phyloP scores from a whole-genome alignment of 2,797 vertebrate species.

The Coluber constrictor region DNA sequence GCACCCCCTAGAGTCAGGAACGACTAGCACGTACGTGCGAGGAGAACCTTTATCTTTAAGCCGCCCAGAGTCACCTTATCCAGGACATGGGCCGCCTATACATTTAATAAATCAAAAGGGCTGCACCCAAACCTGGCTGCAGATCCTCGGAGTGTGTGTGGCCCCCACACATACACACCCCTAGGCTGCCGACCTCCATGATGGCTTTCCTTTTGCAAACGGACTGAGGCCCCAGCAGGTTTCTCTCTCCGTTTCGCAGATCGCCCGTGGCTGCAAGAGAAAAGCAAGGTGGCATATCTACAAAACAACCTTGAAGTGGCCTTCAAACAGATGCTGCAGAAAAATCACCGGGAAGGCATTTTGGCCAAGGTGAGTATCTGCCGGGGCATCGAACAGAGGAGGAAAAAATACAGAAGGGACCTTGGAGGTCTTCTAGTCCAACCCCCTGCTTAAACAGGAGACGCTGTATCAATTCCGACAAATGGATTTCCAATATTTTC shows the following conservation, averaged over 20 bases:
- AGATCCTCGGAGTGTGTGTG: not conserved
- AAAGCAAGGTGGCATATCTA: slow-evolving; percentile 79
- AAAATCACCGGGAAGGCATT: slow-evolving; percentile 81
- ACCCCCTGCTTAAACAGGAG: too few species aligned
- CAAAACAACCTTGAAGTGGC: slow-evolving; percentile 81
- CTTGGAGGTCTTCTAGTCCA: too few species aligned
- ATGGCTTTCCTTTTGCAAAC: not conserved
- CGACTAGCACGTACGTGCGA: too few species aligned
- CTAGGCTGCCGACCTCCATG: not conserved
- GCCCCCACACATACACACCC: too few species aligned
- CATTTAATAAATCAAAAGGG: not conserved
- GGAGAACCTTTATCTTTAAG: too few species aligned
- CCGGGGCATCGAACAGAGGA: not conserved
- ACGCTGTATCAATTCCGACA: too few species aligned
- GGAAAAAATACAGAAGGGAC: too few species aligned
- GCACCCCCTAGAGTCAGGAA: too few species aligned
- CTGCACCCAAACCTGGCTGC: not conserved
- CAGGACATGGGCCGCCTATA: too few species aligned
- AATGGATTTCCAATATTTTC: too few species aligned
- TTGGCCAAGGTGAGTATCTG: slow-evolving; percentile 78
- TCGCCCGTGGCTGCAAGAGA: slow-evolving; percentile 87
- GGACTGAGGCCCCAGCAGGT: too few species aligned
- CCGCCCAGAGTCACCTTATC: not conserved
- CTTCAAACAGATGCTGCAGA: slow-evolving; percentile 80
- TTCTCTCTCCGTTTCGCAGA: slow-evolving; percentile 63